These are phyloP conservation scores for Pandion haliaetus DNA, from an alignment of 2,113 vertebrate genomes.

Conservation along the genomic window DNA sequence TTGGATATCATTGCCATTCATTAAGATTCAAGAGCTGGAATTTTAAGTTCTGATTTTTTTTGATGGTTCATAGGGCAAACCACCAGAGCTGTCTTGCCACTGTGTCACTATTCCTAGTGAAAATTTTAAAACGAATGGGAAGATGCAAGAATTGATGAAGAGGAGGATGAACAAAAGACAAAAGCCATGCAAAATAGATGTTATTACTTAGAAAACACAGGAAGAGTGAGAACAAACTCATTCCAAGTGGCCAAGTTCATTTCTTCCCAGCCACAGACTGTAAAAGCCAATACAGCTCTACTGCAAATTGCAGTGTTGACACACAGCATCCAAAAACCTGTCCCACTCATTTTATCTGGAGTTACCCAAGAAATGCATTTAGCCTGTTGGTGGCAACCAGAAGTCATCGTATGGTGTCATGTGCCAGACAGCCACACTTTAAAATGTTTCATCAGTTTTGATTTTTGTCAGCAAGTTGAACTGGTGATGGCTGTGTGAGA, in stretches of 20 bases:
- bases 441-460: background rate
- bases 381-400: background rate
- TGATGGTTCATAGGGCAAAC: background rate
- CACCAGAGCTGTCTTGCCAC: background rate
- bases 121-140: background rate
- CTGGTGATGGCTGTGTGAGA: background rate
- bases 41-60: background rate
- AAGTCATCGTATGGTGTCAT: background rate
- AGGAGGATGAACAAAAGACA: background rate
- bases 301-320: background rate
- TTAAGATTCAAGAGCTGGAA: background rate
- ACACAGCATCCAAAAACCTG: background rate
- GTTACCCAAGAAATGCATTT: background rate
- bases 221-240: background rate
- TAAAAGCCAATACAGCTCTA: background rate
- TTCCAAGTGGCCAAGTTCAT: background rate
- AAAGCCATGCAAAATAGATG: background rate
- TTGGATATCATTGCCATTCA: background rate
- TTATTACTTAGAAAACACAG: background rate
- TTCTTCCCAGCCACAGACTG: background rate
- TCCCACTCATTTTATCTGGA: background rate
- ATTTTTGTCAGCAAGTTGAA: background rate
- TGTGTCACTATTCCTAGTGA: background rate
- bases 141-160: background rate
- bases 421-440: background rate